phyloP scores from a whole-genome alignment of 2,797 vertebrate species.

The Denticeps clupeoides region DNA sequence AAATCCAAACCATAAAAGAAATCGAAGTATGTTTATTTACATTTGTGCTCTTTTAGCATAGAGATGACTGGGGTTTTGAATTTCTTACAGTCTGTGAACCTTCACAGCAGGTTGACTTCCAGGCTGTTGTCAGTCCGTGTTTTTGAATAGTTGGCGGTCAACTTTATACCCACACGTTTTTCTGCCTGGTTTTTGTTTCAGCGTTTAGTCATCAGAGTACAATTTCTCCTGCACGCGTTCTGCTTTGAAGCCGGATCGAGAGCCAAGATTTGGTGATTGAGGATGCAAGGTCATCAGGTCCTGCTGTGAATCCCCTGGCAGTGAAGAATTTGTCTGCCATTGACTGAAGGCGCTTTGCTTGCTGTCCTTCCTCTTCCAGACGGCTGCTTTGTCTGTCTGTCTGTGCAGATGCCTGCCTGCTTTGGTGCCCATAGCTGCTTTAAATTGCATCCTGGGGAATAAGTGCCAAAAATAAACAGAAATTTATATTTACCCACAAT shows the following conservation, averaged over 20 bases:
- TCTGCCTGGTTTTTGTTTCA: constrained; percentile 41
- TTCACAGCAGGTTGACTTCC: no score
- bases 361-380: background rate
- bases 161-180: constrained; percentile 36
- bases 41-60: no score
- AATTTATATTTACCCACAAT: background rate
- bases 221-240: constrained; percentile 4
- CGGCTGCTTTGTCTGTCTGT: background rate
- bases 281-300: constrained; percentile 16
- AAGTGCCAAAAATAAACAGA: background rate
- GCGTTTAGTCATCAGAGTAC: constrained; percentile 35
- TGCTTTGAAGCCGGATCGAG: constrained; percentile 31
- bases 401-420: background rate
- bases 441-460: background rate
- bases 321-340: constrained; percentile 9
- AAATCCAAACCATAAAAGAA: no score
- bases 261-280: constrained; percentile 23
- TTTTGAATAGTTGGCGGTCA: constrained; percentile 38
- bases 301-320: constrained; percentile 6
- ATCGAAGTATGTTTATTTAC: no score
- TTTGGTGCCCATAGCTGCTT: background rate
- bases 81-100: no score
- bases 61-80: no score
- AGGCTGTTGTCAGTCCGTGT: constrained; percentile 14
- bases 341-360: background rate